Conservation (phyloP, 1,140 invertebrate genomes). For the Galendromus occidentalis region DNA sequence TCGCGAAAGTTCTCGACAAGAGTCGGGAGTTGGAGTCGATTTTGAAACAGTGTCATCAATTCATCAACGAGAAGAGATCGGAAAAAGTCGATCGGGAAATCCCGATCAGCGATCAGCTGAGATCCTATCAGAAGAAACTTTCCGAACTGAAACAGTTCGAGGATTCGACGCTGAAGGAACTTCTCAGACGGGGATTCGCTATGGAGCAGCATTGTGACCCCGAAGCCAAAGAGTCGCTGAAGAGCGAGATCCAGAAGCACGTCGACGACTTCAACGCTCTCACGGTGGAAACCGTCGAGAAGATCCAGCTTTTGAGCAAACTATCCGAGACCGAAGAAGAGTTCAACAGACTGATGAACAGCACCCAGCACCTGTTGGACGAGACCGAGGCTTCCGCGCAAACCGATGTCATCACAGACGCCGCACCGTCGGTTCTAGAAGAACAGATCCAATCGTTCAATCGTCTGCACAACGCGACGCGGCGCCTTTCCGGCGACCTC, state of each 20-base stretch:
- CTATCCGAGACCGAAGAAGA: slow-evolving; percentile 48
- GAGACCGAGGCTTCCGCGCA: slow-evolving; percentile 64
- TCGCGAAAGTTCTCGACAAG: not conserved
- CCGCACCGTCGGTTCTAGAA: slow-evolving; percentile 53
- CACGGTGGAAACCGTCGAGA: slow-evolving; percentile 39
- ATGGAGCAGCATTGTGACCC: not conserved
- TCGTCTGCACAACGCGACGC: slow-evolving; percentile 13
- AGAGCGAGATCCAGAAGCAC: slow-evolving; percentile 5
- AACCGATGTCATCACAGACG: slow-evolving; percentile 45
- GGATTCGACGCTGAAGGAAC: slow-evolving; percentile 1
- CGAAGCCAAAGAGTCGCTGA: not conserved
- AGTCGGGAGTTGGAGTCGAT: not conserved
- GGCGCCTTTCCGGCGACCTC: slow-evolving; percentile 14
- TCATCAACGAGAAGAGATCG: slow-evolving; percentile 1
- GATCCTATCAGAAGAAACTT: not conserved
- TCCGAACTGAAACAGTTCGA: not conserved
- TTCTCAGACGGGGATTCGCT: not conserved
- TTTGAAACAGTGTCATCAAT: not conserved
- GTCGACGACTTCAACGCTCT: slow-evolving; percentile 37
- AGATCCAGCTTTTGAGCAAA: slow-evolving; percentile 46
- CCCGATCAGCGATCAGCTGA: not conserved
- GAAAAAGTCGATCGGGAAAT: slow-evolving; percentile 2
- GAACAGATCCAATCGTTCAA: slow-evolving; percentile 43
- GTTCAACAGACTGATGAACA: slow-evolving; percentile 56
- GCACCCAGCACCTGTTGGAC: slow-evolving; percentile 60